Evolutionary conservation across 2,113 vertebrate genomes (phyloP).

Genomic region (Bagarius yarrelli): DNA sequence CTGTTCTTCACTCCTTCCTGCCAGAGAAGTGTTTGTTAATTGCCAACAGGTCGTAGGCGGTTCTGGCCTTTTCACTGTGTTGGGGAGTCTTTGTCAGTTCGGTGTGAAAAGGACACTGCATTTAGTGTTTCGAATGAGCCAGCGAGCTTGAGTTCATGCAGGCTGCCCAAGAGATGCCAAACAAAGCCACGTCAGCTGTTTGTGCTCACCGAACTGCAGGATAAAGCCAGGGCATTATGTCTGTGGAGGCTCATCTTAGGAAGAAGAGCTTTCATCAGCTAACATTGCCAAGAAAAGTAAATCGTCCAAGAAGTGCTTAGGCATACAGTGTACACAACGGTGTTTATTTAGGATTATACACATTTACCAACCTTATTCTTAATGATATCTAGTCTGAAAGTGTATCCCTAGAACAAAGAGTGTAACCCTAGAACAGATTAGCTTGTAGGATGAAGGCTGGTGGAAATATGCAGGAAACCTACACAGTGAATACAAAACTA

Average conservation of each 20-base stretch:
- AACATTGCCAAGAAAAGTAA: slow-evolving; percentile 1
- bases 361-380: background rate
- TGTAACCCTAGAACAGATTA: background rate
- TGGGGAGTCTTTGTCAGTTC: slow-evolving; percentile 15
- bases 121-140: slow-evolving; percentile 20
- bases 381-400: background rate
- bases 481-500: background rate
- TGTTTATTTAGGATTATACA: background rate
- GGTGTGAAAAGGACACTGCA: slow-evolving; percentile 24
- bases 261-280: slow-evolving; percentile 23
- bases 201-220: background rate
- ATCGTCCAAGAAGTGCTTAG: slow-evolving; percentile 5
- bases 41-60: slow-evolving; percentile 21
- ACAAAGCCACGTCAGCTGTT: slow-evolving; percentile 29
- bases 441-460: background rate
- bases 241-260: slow-evolving; percentile 3
- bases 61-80: slow-evolving; percentile 28
- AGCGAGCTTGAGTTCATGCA: slow-evolving; percentile 8
- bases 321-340: background rate
- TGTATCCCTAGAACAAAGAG: background rate
- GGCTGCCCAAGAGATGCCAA: slow-evolving; percentile 5
- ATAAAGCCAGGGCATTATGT: background rate
- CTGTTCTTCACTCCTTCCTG: background rate
- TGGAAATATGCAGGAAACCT: background rate
- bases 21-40: slow-evolving; percentile 22